Base-by-base conservation (phyloP, 2,888 invertebrate genomes). In the Cryptocheilus praepositus region DNA sequence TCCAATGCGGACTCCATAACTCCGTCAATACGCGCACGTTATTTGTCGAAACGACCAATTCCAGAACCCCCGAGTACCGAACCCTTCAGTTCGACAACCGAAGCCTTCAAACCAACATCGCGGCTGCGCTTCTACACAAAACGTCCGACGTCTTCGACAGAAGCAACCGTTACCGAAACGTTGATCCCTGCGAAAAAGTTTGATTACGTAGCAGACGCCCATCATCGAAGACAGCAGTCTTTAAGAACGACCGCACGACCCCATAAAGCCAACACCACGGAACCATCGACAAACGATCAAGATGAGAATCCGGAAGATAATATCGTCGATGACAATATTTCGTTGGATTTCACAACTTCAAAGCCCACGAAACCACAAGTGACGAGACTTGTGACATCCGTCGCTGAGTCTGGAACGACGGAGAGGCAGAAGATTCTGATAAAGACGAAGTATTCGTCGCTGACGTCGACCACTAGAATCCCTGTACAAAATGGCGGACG, bases 381-480 rank as follows among this genome's bases (percentile, higher is more conserved):
- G 1, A 90, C 90, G 28, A 87, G 90, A 73, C 83, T 90, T 25
- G 88, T 90, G 11, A 90, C 90, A 3, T 89, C 89, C 2, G 86
- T 90, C 18, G 87, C 88, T 18, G 90, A 90, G 75, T 88, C 89
- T 2, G 90, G 86, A 0, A 89, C 89, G 0, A 90, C 90, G 1
- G 90, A 90, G 70, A 83, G 90, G 55, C 90, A 90, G 70, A 89
- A 85, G 70, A 89, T 90, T 61, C 85, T 89, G 7, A 87, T 90
- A 28, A 85, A 85, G 68, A 88, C 86, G 8, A 88, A 88, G 67
- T 88, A 86, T 60, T 88, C 88, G 2, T 86, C 87, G 19, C 58
- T 85, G 22, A 86, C 87, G 0, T 85, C 87, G 5, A 83, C 81
- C 2, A 81, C 83, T 44, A 86, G 83, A 59, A 84, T 88, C 21